Base-by-base conservation (phyloP, 2,888 invertebrate genomes). In the Phasia obesa region DNA sequence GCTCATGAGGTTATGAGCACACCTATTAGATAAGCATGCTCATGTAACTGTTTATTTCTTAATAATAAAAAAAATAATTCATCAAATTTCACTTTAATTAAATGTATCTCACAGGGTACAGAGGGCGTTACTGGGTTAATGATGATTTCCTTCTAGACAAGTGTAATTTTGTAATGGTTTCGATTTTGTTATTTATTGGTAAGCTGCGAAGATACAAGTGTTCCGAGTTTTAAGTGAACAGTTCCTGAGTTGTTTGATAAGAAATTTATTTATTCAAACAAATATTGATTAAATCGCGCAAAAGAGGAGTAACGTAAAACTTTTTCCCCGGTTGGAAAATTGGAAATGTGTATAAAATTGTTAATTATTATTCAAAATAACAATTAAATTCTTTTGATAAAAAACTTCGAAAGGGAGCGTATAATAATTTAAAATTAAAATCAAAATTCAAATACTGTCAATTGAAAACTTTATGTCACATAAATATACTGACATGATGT, bases 361-460 rank as follows among this genome's bases (percentile, higher is more conserved):
- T 74, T 82, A 78, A 82, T 74, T 70, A 70, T 74, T 82, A 82
- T 82, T 64, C 74, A 82, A 55, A 44, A 69, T 35, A 59, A 21
- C 19, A 81, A 81, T 74, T 74, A 57, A 74, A 59, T 38, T 35
- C 49, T 35, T 73, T 55, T 64, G 47, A 25, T 64, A 31, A 53
- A 42, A 47, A 42, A 25, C 17, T 59, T 49, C 31, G 31, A 49
- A 44, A 13, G n/a, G 17, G 15, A 62, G 17, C 15, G 2, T 25
- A n/a, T n/a, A 31, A 19, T 2, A 27, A 64, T 25, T n/a, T 23
- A 17, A 13, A 49, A 65, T 55, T n/a, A 13, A 55, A 55, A 47
- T 55, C 7, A 13, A 67, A 49, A 57, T 42, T 67, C 59, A 59
- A 59, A 49, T 13, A 19, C 31, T 67, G 60, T 59, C 59, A 60